phyloP scores from a whole-genome alignment of 2,888 invertebrate genomes.

The Scaptodrosophila latifasciaeformis region DNA sequence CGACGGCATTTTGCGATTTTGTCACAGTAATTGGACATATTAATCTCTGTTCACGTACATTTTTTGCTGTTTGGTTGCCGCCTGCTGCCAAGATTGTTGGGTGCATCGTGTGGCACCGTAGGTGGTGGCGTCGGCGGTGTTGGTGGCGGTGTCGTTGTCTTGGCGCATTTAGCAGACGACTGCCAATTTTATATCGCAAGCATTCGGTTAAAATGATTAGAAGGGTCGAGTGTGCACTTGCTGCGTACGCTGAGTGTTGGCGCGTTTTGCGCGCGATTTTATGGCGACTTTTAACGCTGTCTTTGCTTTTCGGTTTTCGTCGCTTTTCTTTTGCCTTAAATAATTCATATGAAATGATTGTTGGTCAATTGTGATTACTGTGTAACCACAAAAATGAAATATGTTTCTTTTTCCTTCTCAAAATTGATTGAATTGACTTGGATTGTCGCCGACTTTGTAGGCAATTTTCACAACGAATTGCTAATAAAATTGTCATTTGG shows the following conservation, averaged over 20 bases:
- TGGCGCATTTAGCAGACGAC: slow-evolving; percentile 42
- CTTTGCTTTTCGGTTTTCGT: too few species aligned
- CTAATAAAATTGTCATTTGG: slow-evolving; percentile 68
- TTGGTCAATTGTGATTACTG: too few species aligned
- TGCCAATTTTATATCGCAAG: slow-evolving; percentile 50
- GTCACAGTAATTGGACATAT: slow-evolving; percentile 75
- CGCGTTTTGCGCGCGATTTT: slow-evolving; percentile 12
- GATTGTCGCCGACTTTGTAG: slow-evolving; percentile 33
- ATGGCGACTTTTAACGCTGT: background rate
- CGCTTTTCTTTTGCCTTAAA: too few species aligned
- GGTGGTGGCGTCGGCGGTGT: slow-evolving; percentile 36
- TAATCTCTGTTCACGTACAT: slow-evolving; percentile 71
- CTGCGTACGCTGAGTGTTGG: background rate
- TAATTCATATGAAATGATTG: too few species aligned
- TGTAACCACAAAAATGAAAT: too few species aligned
- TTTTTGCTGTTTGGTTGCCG: slow-evolving; percentile 34
- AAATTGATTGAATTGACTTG: background rate
- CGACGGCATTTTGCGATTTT: slow-evolving; percentile 73
- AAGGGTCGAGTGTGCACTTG: slow-evolving; percentile 13
- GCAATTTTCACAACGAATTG: slow-evolving; percentile 69
- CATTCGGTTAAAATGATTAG: slow-evolving; percentile 18
- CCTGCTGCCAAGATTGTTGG: slow-evolving; percentile 48
- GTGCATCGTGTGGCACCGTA: slow-evolving; percentile 20
- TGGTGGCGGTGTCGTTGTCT: slow-evolving; percentile 17
- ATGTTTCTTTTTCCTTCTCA: too few species aligned